Evolutionary conservation across 2,113 vertebrate species (phyloP).

Genomic region (Ctenodactylus gundi): DNA sequence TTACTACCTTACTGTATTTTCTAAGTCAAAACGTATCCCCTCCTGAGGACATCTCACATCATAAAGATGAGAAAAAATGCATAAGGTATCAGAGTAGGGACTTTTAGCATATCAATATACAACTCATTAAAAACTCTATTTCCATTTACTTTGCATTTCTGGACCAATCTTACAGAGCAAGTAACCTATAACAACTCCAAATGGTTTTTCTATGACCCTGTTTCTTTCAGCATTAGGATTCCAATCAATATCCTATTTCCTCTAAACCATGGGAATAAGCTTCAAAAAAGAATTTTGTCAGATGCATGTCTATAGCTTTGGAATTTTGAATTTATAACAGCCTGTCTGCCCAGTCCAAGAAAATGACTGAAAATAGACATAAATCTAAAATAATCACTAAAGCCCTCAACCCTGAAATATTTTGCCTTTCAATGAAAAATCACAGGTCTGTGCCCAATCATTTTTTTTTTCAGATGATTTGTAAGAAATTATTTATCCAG

Average conservation of each 20-base stretch:
- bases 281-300: neutral
- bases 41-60: neutral
- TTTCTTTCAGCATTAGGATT: constrained; percentile 19
- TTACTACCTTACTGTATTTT: neutral
- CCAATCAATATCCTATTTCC: constrained; percentile 42
- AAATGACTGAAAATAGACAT: constrained; percentile 49
- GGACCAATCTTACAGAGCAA: neutral
- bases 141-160: neutral
- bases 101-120: neutral
- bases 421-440: neutral
- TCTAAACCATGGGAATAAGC: neutral
- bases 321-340: constrained; percentile 5
- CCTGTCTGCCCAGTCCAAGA: neutral
- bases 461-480: neutral
- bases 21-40: neutral
- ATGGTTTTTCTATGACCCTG: neutral
- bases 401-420: neutral
- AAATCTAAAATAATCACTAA: neutral
- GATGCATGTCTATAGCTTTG: neutral
- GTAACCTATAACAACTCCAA: neutral
- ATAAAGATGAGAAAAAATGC: neutral
- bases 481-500: constrained; percentile 10
- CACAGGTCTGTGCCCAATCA: neutral
- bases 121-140: constrained; percentile 6
- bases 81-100: neutral